Percentiles rank a stretch among this genome's conserved stretches.
Evolutionary conservation across 2,797 vertebrate genomes (phyloP).

Genomic region (Sciurus carolinensis): DNA sequence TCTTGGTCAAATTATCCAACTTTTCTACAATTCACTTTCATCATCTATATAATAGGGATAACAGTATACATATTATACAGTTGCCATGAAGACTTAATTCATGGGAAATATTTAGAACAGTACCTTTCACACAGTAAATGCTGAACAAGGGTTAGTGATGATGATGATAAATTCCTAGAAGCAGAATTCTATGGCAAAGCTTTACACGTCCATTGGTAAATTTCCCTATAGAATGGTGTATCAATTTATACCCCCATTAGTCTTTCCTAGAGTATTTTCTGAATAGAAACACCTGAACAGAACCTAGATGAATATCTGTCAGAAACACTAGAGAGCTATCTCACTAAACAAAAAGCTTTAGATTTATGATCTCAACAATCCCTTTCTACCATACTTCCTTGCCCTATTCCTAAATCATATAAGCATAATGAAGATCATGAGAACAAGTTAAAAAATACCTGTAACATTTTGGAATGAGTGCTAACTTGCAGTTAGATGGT

Average conservation of each 20-base stretch:
- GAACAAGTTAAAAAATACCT: not conserved
- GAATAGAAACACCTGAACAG: slow-evolving; percentile 52
- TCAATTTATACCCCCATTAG: slow-evolving; percentile 19
- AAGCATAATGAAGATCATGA: slow-evolving; percentile 35
- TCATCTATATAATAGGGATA: not conserved
- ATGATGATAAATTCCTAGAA: not conserved
- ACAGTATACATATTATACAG: not conserved
- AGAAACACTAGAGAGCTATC: not conserved
- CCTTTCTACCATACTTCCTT: slow-evolving; percentile 14
- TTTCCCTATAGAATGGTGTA: not conserved
- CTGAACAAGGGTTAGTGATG: not conserved
- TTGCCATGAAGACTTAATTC: not conserved
- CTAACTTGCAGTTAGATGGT: slow-evolving; percentile 44
- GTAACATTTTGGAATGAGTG: slow-evolving; percentile 19
- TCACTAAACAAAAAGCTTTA: slow-evolving; percentile 31
- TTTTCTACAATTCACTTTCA: slow-evolving; percentile 25
- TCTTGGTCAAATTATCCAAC: not conserved
- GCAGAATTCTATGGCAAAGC: slow-evolving; percentile 31
- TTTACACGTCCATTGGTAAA: slow-evolving; percentile 34
- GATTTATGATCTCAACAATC: not conserved
- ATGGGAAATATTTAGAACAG: not conserved
- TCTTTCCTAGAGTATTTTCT: slow-evolving; percentile 23
- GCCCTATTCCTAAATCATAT: slow-evolving; percentile 38
- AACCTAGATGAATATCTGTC: not conserved
- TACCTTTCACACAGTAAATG: slow-evolving; percentile 18